These are phyloP conservation scores for Conomelus anceps DNA, from an alignment of 2,888 invertebrate species.

Conservation along the genomic window DNA sequence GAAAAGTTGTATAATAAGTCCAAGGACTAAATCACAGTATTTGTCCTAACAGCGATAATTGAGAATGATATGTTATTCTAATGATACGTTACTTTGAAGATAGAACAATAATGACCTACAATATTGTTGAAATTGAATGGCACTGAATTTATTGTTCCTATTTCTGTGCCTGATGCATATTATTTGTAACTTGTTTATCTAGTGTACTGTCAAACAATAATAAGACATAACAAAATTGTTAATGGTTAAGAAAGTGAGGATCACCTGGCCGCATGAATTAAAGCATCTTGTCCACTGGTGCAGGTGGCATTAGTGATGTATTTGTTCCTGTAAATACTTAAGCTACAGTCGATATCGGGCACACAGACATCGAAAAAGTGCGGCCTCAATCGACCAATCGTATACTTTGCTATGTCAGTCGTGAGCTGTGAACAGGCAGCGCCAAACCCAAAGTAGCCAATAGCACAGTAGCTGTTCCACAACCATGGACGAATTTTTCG, in stretches of 20 bases:
- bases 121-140: too few relatives aligned
- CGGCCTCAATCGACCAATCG: slow-evolving; percentile 85
- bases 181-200: not conserved
- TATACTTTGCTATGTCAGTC: slow-evolving; percentile 90
- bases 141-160: too few relatives aligned
- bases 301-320: slow-evolving; percentile 71
- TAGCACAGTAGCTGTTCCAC: slow-evolving; percentile 30
- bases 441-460: slow-evolving; percentile 83
- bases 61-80: too few relatives aligned
- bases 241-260: too few relatives aligned
- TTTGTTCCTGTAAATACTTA: slow-evolving; percentile 48
- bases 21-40: too few relatives aligned
- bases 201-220: not conserved
- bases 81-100: too few relatives aligned
- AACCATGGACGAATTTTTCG: not conserved
- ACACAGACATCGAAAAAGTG: slow-evolving; percentile 88
- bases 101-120: too few relatives aligned
- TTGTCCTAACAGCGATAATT: too few relatives aligned
- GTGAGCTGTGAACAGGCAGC: slow-evolving; percentile 75
- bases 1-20: too few relatives aligned
- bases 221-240: not conserved
- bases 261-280: slow-evolving; percentile 62
- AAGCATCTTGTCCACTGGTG: slow-evolving; percentile 60
- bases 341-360: slow-evolving; percentile 61
- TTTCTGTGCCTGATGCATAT: too few relatives aligned